Evolutionary conservation across 2,888 invertebrate genomes (phyloP).

Genomic region (Heliconius charithonia): DNA sequence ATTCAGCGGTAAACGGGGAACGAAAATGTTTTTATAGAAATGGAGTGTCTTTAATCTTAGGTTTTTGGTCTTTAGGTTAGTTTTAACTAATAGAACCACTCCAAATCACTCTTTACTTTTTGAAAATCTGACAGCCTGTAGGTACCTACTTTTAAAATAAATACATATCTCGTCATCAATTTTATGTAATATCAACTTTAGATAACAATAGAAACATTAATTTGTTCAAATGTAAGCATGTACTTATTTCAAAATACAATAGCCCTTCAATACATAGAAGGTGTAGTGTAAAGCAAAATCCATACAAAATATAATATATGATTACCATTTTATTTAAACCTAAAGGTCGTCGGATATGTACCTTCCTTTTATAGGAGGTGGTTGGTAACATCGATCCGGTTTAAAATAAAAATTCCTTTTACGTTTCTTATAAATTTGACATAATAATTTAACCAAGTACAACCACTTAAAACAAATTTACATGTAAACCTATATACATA

Average conservation of each 20-base stretch:
- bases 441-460: not conserved
- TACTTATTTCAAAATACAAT: not conserved
- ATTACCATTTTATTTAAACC: not conserved
- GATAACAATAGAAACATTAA: not conserved
- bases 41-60: too few species aligned
- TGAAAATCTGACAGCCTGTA: too few species aligned
- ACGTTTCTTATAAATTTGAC: slow-evolving; percentile 20
- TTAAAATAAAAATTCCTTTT: slow-evolving; percentile 32
- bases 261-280: not conserved
- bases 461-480: not conserved
- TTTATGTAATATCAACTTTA: not conserved
- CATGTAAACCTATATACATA: not conserved
- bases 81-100: too few species aligned
- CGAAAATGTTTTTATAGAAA: too few species aligned
- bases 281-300: not conserved
- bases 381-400: slow-evolving; percentile 37
- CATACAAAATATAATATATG: not conserved
- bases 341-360: slow-evolving; percentile 33
- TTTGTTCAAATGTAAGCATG: not conserved
- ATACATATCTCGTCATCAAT: not conserved
- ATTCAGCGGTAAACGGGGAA: too few species aligned
- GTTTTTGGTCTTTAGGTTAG: too few species aligned
- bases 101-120: too few species aligned
- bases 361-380: slow-evolving; percentile 26
- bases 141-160: not conserved